These are phyloP conservation scores for Cyclina sinensis DNA, from an alignment of 1,140 invertebrate genomes.

Conservation along the genomic window DNA sequence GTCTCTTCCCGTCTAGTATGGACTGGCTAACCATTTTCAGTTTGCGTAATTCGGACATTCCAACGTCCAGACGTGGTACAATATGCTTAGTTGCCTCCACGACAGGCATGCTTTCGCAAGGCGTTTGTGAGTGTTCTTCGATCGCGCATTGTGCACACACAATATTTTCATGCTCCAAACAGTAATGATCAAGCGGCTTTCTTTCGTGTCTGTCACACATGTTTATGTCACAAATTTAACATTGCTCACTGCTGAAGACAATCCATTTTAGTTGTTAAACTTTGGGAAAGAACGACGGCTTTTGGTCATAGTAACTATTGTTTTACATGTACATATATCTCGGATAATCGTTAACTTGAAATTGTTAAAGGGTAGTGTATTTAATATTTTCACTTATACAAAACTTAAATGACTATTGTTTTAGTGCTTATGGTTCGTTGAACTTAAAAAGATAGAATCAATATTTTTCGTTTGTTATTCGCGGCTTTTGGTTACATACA, in stretches of 20 bases:
- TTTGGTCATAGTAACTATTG: not conserved
- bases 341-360: no score
- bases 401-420: not conserved
- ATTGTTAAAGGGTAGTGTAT: not conserved
- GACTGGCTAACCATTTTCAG: slow-evolving; percentile 52
- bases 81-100: slow-evolving; percentile 56
- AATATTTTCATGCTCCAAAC: slow-evolving; percentile 42
- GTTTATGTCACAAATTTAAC: not conserved
- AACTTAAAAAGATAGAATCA: not conserved
- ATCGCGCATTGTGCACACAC: slow-evolving; percentile 60
- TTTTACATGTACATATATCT: not conserved
- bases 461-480: not conserved
- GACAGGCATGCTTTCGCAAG: slow-evolving; percentile 64
- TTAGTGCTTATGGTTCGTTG: not conserved
- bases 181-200: slow-evolving; percentile 54
- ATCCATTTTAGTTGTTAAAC: no score
- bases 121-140: slow-evolving; percentile 62
- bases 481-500: not conserved
- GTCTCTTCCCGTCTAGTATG: slow-evolving; percentile 51
- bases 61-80: slow-evolving; percentile 38
- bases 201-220: slow-evolving; percentile 57
- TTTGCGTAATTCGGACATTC: slow-evolving; percentile 52
- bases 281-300: no score
- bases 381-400: not conserved
- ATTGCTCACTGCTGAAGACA: no score